Base-by-base conservation (phyloP, 1,140 invertebrate species). In the Heliothis subflexa region DNA sequence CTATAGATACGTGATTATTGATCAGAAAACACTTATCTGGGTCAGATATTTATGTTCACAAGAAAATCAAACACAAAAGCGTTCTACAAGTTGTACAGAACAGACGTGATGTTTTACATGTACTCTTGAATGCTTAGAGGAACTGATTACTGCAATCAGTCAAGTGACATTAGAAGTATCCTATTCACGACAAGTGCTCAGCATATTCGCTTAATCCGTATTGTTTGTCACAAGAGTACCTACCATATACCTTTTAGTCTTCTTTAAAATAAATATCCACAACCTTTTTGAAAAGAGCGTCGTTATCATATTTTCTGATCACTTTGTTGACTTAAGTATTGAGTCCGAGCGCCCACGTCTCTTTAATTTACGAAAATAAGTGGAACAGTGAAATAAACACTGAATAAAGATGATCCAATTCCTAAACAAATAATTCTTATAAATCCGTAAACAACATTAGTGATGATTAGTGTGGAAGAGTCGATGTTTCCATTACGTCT, bases 31-130 rank as follows among this genome's bases (percentile, higher is more conserved):
- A 70, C 57, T 52, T 25, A 75, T 75, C 57, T 75, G 49, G 73
- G 73, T 75, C 73, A 75, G 73, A 64, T 75, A 75, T 75, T 75
- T 75, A 75, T 75, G 59, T 75, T 25, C 57, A 64, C 73, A 75
- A 75, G 73, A 64, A 75, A 64, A 62, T 21, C 57, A 64, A 61
- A 62, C 54, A 54, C 54, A 72, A 55, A 52, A 72, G 49, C 55
- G 55, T 12, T 72, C 57, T 72, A 55, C 50, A 59, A 62, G 14
- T 75, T 45, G n/a, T n/a, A 49, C 62, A 66, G 45, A 45, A 75
- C 73, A 75, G 57, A 62, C 73, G 45, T 75, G 73, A 62, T 57
- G 16, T 59, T 64, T 7, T 25, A 75, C 57, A 52, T 64, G 21
- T n/a, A 33, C 73, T 52, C 10, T 64, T 70, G 50, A 25, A 52